These are phyloP conservation scores for Dynastes hyllus DNA, from an alignment of 2,888 invertebrate species.

Conservation along the genomic window DNA sequence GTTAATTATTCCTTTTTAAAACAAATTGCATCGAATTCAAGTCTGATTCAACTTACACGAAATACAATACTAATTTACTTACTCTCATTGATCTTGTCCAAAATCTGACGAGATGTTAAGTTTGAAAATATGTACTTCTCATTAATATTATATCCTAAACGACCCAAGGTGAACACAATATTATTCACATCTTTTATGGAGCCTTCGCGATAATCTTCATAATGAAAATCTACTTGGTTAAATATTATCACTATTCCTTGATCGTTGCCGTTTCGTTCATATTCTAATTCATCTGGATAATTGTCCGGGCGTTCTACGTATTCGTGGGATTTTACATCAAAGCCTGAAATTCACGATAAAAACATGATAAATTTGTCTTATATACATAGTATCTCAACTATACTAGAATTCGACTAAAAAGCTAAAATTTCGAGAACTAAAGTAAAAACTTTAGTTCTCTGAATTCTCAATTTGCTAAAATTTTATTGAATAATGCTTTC, in stretches of 20 bases:
- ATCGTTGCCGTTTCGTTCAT: slow-evolving; percentile 60
- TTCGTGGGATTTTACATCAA: slow-evolving; percentile 21
- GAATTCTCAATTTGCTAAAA: too few relatives aligned
- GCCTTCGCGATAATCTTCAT: slow-evolving; percentile 57
- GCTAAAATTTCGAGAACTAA: too few relatives aligned
- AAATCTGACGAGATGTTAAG: slow-evolving; percentile 58
- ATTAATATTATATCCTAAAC: slow-evolving; percentile 64
- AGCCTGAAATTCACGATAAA: neutral
- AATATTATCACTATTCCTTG: slow-evolving; percentile 63
- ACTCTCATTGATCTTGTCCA: slow-evolving; percentile 53
- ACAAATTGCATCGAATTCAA: too few relatives aligned
- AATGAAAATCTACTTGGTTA: slow-evolving; percentile 58
- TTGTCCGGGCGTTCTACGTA: neutral
- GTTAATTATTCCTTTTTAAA: too few relatives aligned
- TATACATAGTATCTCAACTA: too few relatives aligned
- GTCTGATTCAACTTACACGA: too few relatives aligned
- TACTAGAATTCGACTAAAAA: too few relatives aligned
- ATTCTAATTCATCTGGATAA: slow-evolving; percentile 58
- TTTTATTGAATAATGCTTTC: too few relatives aligned
- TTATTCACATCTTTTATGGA: slow-evolving; percentile 64
- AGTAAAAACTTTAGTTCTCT: too few relatives aligned
- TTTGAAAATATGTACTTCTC: slow-evolving; percentile 60
- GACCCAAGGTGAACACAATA: slow-evolving; percentile 62
- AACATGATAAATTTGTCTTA: too few relatives aligned
- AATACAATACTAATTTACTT: neutral